A percentile compares a stretch with the other conserved stretches of the same genome.
phyloP scores from a whole-genome alignment of 2,113 vertebrate species.

The Orthonyx spaldingii region DNA sequence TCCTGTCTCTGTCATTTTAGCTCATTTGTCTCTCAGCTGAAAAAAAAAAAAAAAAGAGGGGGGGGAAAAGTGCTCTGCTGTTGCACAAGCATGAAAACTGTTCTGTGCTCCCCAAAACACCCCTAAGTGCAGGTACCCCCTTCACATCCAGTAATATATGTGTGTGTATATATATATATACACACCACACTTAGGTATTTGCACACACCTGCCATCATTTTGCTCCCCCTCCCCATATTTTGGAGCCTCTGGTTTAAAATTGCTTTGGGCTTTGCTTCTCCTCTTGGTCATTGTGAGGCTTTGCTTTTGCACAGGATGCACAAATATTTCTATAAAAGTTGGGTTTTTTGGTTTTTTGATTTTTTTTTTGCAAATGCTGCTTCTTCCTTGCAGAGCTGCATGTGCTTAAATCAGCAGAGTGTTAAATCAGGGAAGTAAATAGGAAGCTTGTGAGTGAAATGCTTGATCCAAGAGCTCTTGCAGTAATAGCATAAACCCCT shows the following conservation, averaged over 20 bases:
- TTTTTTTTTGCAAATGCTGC: background rate
- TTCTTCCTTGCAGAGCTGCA: background rate
- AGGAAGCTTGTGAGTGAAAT: background rate
- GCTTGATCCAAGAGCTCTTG: background rate
- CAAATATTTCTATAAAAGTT: background rate
- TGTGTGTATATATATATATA: background rate
- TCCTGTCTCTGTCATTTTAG: slow-evolving; percentile 19
- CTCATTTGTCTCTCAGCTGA: background rate
- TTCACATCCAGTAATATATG: background rate
- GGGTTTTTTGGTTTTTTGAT: too few relatives aligned
- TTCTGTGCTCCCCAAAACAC: background rate
- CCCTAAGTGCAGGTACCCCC: background rate
- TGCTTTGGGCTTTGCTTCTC: background rate
- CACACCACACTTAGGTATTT: background rate
- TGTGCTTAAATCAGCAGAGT: background rate
- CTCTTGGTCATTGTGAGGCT: background rate
- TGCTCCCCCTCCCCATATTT: background rate
- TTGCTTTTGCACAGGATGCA: background rate
- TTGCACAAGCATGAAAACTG: background rate
- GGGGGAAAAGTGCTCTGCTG: background rate
- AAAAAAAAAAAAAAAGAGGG: background rate
- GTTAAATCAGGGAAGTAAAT: background rate
- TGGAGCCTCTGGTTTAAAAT: background rate
- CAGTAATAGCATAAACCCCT: background rate
- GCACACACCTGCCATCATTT: background rate